Base-by-base conservation (phyloP, 2,797 vertebrate species). In the Danio tinwini region DNA sequence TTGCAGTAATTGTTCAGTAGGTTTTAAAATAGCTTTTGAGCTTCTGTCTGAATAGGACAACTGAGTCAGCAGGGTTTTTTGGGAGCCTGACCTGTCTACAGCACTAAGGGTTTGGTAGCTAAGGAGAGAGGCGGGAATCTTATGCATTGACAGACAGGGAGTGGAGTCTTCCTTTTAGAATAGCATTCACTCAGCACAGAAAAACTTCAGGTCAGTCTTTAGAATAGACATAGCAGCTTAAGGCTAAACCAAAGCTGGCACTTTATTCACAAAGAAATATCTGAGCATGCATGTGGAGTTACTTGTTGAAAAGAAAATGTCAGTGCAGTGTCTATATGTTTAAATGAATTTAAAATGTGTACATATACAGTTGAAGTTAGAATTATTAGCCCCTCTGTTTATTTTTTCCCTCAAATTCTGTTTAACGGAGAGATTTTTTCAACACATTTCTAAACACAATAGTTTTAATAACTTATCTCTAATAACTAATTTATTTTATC, bases 51-150 rank as follows among this genome's bases (percentile, higher is more conserved):
- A 86, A 86, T 83, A 78, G 83, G 73, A 12, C 52, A 14, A 53
- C 77, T 16, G 70, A 80, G 82, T 86, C 85, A 86, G 85, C 85
- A 84, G 74, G 80, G 58, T 78, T 82, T 85, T 84, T 75, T 78
- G 83, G 68, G 49, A 37, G 59, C 21, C 59, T 55, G 59, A 56
- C 61, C 75, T 83, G 76, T 64, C 63, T 68, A 55, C 49, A 11
- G 14, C 59, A 50, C 39, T 52, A 72, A 55, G 40, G 47, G 58
- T 71, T 72, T 64, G 68, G 68, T 78, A 62, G 68, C 56, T 62
- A 71, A 76, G 74, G 49, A 65, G 47, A 65, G 74, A 6, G 44
- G 17, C 5, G 61, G 45, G 74, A 76, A 76, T 76, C 74, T 76
- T 47, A 53, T 55, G 39, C 49, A 64, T 12, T 65, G 61, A 65